phyloP scores from a whole-genome alignment of 2,888 invertebrate genomes.

The Busseola fusca region DNA sequence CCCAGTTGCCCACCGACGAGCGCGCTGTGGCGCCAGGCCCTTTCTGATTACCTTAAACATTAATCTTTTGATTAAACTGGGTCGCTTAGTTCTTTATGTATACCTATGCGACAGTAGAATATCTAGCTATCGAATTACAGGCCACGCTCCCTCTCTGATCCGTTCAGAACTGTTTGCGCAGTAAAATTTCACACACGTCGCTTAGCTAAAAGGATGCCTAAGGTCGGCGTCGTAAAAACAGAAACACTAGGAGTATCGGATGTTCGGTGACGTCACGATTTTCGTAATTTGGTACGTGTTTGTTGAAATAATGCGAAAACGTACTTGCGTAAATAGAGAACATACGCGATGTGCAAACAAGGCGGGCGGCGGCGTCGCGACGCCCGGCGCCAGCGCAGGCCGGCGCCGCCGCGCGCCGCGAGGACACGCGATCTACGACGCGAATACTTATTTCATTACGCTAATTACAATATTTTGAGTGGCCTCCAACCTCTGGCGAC shows the following conservation, averaged over 20 bases:
- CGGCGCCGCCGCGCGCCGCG: constrained; percentile 70
- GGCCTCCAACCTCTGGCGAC: constrained; percentile 52
- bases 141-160: constrained; percentile 18
- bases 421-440: constrained; percentile 70
- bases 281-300: constrained; percentile 75
- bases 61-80: constrained; percentile 77
- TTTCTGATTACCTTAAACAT: constrained; percentile 80
- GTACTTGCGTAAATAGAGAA: constrained; percentile 84
- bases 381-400: constrained; percentile 73
- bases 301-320: constrained; percentile 80
- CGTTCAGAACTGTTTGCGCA: constrained; percentile 24
- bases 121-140: constrained; percentile 56
- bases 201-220: constrained; percentile 50
- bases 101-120: constrained; percentile 73
- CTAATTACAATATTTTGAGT: constrained; percentile 63
- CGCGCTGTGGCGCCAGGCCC: constrained; percentile 71
- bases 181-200: constrained; percentile 41
- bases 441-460: constrained; percentile 70
- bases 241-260: constrained; percentile 57
- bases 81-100: constrained; percentile 70
- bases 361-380: constrained; percentile 76
- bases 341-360: constrained; percentile 83
- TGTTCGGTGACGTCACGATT: constrained; percentile 68
- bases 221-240: constrained; percentile 54
- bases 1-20: constrained; percentile 50